These are phyloP conservation scores for Lymantria dispar DNA, from an alignment of 2,888 invertebrate genomes.

Conservation along the genomic window DNA sequence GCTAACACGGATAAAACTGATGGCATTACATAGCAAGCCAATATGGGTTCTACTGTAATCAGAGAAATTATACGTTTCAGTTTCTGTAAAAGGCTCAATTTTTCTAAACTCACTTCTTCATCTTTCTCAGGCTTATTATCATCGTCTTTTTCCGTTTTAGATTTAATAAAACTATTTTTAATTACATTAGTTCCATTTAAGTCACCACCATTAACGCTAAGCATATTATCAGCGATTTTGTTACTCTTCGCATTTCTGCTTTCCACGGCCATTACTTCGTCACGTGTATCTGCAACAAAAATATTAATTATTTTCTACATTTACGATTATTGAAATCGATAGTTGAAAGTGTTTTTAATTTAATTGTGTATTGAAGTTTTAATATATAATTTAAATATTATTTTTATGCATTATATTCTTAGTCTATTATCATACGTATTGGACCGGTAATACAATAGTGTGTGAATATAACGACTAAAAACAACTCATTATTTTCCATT, in stretches of 20 bases:
- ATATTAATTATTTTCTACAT: slow-evolving; percentile 27
- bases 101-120: slow-evolving; percentile 63
- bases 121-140: slow-evolving; percentile 40
- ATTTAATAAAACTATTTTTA: slow-evolving; percentile 59
- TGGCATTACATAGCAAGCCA: slow-evolving; percentile 87
- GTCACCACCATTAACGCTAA: slow-evolving; percentile 54
- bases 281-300: slow-evolving; percentile 55
- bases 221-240: slow-evolving; percentile 49
- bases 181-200: slow-evolving; percentile 61
- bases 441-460: too few species aligned
- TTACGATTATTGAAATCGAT: slow-evolving; percentile 18
- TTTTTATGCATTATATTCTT: too few species aligned
- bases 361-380: neutral
- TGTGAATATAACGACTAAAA: too few species aligned
- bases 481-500: too few species aligned
- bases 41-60: slow-evolving; percentile 89
- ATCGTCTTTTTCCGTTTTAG: slow-evolving; percentile 46
- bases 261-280: slow-evolving; percentile 55
- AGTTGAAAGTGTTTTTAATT: slow-evolving; percentile 11
- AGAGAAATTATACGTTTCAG: slow-evolving; percentile 81
- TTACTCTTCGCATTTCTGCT: slow-evolving; percentile 52
- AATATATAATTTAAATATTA: too few species aligned
- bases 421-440: too few species aligned
- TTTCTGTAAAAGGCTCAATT: slow-evolving; percentile 81
- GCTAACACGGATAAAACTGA: slow-evolving; percentile 87